phyloP scores from a whole-genome alignment of 2,797 vertebrate genomes.

The Erithacus rubecula region DNA sequence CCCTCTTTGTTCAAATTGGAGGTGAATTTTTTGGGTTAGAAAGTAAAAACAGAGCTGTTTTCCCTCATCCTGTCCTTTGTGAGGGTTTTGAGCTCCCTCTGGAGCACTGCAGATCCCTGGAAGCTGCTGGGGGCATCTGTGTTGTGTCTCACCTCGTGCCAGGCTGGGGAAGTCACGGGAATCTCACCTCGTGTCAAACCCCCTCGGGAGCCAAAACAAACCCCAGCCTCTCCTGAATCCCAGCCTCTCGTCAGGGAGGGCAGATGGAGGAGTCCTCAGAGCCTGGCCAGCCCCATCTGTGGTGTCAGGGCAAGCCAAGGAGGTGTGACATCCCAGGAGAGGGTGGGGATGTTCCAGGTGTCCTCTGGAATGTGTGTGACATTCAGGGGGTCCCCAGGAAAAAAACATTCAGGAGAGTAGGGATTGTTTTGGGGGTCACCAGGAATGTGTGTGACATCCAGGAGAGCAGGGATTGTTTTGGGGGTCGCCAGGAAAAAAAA shows the following conservation, averaged over 20 bases:
- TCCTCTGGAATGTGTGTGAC: not conserved
- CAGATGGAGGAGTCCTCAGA: not conserved
- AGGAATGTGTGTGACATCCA: too few relatives aligned
- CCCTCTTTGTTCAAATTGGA: not conserved
- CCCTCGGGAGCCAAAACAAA: not conserved
- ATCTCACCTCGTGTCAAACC: not conserved
- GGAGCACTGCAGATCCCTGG: accelerated
- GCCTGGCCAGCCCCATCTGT: not conserved
- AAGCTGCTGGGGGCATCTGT: not conserved
- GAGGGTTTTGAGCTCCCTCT: not conserved
- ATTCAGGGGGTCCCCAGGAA: not conserved
- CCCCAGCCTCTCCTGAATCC: not conserved
- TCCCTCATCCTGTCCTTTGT: not conserved
- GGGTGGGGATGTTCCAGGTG: not conserved
- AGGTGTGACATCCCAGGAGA: not conserved
- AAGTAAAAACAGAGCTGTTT: accelerated
- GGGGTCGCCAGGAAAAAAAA: too few relatives aligned
- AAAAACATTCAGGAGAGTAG: too few relatives aligned
- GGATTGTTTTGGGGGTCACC: too few relatives aligned
- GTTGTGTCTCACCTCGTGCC: not conserved
- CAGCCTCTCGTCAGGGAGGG: not conserved
- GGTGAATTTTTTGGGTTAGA: not conserved
- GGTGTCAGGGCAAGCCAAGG: not conserved
- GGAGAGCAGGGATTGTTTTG: too few relatives aligned
- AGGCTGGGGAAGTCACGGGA: not conserved